Conservation (phyloP, 2,113 vertebrate genomes). For the Solea senegalensis region DNA sequence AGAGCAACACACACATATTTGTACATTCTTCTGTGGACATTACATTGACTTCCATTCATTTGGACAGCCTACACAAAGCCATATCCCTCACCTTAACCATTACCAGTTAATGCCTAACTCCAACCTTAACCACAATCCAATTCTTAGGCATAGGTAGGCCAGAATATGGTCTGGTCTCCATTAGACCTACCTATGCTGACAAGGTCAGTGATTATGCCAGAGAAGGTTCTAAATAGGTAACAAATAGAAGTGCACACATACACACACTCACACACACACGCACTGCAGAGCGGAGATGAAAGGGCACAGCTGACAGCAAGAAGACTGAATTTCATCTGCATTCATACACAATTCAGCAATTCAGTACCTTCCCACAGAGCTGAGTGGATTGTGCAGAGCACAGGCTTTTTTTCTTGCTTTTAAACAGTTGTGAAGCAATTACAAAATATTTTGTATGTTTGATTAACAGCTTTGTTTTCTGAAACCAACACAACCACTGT, state of each 20-base stretch:
- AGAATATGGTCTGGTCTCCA: too few species aligned
- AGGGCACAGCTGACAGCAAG: neutral
- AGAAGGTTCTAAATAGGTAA: too few species aligned
- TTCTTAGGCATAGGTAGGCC: too few species aligned
- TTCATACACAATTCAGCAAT: neutral
- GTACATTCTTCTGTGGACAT: too few species aligned
- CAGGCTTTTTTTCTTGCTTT: neutral
- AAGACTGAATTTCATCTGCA: neutral
- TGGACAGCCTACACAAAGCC: too few species aligned
- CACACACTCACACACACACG: neutral
- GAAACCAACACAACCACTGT: neutral
- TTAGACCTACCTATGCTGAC: too few species aligned
- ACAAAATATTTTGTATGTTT: neutral
- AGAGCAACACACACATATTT: neutral
- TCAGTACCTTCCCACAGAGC: neutral
- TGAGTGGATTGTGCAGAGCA: neutral
- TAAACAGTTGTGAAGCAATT: neutral
- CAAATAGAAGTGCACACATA: neutral
- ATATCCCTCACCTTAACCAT: too few species aligned
- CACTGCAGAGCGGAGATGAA: neutral
- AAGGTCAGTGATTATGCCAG: too few species aligned
- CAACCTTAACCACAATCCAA: too few species aligned
- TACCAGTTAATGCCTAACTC: too few species aligned
- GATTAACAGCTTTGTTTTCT: neutral
- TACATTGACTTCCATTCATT: too few species aligned